phyloP scores from a whole-genome alignment of 2,113 vertebrate species.

The Pseudopipra pipra region DNA sequence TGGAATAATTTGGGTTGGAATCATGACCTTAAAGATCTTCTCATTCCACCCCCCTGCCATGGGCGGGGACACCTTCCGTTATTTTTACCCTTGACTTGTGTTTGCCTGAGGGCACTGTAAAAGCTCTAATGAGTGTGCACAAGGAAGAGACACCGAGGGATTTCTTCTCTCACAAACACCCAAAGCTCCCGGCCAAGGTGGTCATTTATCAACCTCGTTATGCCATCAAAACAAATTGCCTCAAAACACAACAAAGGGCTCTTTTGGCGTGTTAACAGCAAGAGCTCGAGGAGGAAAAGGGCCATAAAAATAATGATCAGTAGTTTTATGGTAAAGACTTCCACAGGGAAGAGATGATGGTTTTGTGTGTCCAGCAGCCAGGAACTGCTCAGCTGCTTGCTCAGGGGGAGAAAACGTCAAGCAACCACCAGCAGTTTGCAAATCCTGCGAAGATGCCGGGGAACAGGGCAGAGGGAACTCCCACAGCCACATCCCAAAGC shows the following conservation, averaged over 20 bases:
- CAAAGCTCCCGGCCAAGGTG: neutral
- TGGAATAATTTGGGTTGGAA: neutral
- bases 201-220: neutral
- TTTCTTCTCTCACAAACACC: neutral
- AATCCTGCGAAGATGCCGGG: neutral
- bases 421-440: rapidly evolving
- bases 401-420: neutral
- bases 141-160: neutral
- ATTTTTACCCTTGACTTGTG: neutral
- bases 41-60: no score
- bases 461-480: neutral
- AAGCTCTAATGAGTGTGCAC: rapidly evolving
- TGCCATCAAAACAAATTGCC: neutral
- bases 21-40: neutral
- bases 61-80: rapidly evolving
- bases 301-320: neutral
- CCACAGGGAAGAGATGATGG: neutral
- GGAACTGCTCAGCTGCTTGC: neutral
- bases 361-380: neutral
- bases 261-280: neutral
- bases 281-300: neutral
- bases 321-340: neutral
- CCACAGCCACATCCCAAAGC: rapidly evolving
- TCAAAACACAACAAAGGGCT: neutral
- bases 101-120: rapidly evolving